Conservation (phyloP, 2,888 invertebrate species). For the Platynereis dumerilii region DNA sequence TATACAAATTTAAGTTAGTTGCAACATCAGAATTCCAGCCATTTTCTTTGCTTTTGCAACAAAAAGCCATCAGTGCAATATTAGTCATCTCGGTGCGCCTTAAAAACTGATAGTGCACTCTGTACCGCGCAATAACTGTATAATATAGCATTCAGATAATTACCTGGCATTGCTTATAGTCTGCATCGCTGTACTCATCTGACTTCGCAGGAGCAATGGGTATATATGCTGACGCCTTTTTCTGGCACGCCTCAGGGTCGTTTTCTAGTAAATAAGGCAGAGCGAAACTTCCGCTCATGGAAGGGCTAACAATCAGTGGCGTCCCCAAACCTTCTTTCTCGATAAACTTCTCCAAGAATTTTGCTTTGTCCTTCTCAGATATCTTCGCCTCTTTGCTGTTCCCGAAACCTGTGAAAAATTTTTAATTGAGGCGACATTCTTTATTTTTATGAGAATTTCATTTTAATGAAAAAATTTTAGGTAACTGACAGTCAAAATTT, state of each 20-base stretch:
- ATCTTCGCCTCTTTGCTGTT: conserved; percentile 37
- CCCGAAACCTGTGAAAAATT: conserved; percentile 49
- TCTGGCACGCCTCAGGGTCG: conserved; percentile 44
- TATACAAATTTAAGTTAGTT: too few species aligned
- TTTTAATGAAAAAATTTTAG: too few species aligned
- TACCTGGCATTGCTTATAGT: conserved; percentile 38
- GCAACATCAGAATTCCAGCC: too few species aligned
- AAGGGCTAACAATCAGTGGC: conserved; percentile 65
- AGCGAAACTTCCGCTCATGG: conserved; percentile 65
- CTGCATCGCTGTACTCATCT: conserved; percentile 36
- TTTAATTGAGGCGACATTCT: too few species aligned
- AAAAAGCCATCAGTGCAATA: too few species aligned
- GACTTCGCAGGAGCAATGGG: conserved; percentile 64
- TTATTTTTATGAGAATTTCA: too few species aligned
- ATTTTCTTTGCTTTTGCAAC: too few species aligned
- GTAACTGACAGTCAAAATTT: too few species aligned
- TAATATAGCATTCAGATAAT: too few species aligned
- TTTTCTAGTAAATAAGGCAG: conserved; percentile 60
- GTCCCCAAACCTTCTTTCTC: conserved; percentile 44
- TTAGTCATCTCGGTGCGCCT: too few species aligned
- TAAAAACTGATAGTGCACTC: too few species aligned
- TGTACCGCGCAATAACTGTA: too few species aligned
- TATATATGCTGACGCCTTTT: conserved; percentile 57
- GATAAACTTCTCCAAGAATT: conserved; percentile 45
- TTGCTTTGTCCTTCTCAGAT: not conserved